Evolutionary conservation across 37 sponge, comb jelly and placozoan genomes (phyloP), one percentile per base, ranked within the genome.

Genomic region (Axinella damicornis): DNA sequence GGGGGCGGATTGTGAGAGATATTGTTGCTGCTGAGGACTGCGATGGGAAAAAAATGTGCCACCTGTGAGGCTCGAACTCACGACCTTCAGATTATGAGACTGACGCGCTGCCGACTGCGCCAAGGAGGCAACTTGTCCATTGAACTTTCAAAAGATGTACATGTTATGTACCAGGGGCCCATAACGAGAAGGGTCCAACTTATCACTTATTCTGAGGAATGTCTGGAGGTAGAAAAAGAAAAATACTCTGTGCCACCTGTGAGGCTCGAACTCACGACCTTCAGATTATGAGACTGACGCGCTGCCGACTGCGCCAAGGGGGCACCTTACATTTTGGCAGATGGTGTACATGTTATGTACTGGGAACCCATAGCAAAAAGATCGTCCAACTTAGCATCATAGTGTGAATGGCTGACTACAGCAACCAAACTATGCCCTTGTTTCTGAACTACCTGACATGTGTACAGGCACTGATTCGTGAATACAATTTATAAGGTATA

Each of bases 271-370:
- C 94, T 93, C 94, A 89, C 94, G 94, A 93, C 90, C 94, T 93
- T 93, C 94, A 93, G 94, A 93, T 93, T 93, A 93, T 93, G 94
- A 93, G 94, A 93, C 90, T 93, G 94, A 93, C 94, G 94, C 94
- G 90, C 93, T 92, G 74, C 93, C 93, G 35, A 89, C 93, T 92
- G 93, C 90, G 93, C 93, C 61, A 92, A 92, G 85, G 93, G 75
- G 89, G 89, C 92, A 68, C 36, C 30, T 33, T 0, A 9, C 9
- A n/a, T n/a, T n/a, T n/a, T n/a, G n/a, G n/a, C n/a, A n/a, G n/a
- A n/a, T n/a, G n/a, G n/a, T n/a, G n/a, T n/a, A n/a, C n/a, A n/a
- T n/a, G n/a, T n/a, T n/a, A n/a, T n/a, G n/a, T n/a, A n/a, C n/a
- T n/a, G n/a, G n/a, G n/a, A n/a, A n/a, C n/a, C n/a, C n/a, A n/a